Percentiles rank a stretch among this genome's conserved stretches.
Evolutionary conservation across 1,140 invertebrate species (phyloP).

Genomic region (Drosophila miranda): DNA sequence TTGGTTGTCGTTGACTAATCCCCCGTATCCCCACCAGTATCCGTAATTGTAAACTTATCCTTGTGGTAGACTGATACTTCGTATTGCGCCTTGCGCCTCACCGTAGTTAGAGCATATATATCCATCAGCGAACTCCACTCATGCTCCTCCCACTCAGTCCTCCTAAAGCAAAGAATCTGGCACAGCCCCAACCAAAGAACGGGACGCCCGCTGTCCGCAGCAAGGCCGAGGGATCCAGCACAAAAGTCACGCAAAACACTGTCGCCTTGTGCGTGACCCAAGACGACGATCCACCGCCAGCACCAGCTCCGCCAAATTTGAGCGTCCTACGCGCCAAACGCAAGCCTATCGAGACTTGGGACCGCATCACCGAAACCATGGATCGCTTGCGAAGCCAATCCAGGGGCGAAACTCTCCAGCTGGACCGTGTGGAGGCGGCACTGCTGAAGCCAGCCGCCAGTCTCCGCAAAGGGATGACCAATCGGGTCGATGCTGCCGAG

Average conservation of each 20-base stretch:
- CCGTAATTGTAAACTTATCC: slow-evolving; percentile 13
- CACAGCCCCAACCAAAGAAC: too few species aligned
- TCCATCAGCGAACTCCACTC: slow-evolving; percentile 27
- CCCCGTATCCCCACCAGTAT: neutral
- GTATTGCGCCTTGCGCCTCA: slow-evolving; percentile 13
- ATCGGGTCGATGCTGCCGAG: slow-evolving; percentile 11
- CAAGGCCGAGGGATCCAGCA: neutral
- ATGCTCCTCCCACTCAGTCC: slow-evolving; percentile 28
- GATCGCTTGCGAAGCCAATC: slow-evolving; percentile 23
- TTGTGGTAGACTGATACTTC: slow-evolving; percentile 2
- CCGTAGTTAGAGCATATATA: slow-evolving; percentile 25
- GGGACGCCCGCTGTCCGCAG: neutral
- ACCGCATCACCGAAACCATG: slow-evolving; percentile 38
- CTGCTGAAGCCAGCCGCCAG: slow-evolving; percentile 22
- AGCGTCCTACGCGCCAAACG: slow-evolving; percentile 17
- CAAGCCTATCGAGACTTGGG: slow-evolving; percentile 23
- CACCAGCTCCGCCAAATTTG: slow-evolving; percentile 1
- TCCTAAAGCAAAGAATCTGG: too few species aligned
- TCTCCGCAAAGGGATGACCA: neutral
- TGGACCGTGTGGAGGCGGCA: slow-evolving; percentile 53
- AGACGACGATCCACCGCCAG: slow-evolving; percentile 12
- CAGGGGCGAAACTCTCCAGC: slow-evolving; percentile 18
- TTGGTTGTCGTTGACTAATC: slow-evolving; percentile 55
- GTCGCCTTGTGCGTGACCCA: slow-evolving; percentile 16
- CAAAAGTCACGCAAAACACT: slow-evolving; percentile 31